Conservation (phyloP, 2,797 vertebrate genomes). For the Spinibarbus caldwelli region DNA sequence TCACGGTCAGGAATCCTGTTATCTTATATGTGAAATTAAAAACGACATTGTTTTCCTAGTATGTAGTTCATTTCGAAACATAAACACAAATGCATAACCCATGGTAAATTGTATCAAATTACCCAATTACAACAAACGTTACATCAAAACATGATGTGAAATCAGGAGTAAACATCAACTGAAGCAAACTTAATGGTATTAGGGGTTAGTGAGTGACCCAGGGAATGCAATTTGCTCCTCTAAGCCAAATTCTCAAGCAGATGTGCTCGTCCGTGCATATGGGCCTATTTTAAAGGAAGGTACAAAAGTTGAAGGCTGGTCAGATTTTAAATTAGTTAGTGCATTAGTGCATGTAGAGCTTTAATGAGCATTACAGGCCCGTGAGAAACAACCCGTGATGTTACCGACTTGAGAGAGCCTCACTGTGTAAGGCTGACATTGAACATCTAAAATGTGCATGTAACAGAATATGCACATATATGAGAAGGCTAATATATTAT, state of each 20-base stretch:
- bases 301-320: background rate
- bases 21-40: background rate
- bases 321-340: constrained; percentile 15
- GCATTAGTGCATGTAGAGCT: background rate
- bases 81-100: constrained; percentile 1
- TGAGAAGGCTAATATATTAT: background rate
- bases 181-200: constrained; percentile 33
- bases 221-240: constrained; percentile 24
- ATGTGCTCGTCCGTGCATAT: background rate
- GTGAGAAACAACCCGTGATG: constrained; percentile 10
- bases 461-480: background rate
- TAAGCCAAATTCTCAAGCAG: background rate
- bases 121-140: constrained; percentile 25
- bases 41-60: background rate
- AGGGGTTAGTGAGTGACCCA: constrained; percentile 34
- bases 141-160: constrained; percentile 22
- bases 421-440: background rate
- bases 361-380: background rate
- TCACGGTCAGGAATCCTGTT: background rate
- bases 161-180: constrained; percentile 37
- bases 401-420: background rate
- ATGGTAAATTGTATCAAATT: constrained; percentile 15
- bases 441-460: background rate
- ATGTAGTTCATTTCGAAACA: background rate
- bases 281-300: constrained; percentile 5